A percentile compares a stretch with the other conserved stretches of the same genome.
These are phyloP conservation scores for Corydoras maculifer DNA, from an alignment of 2,113 vertebrate species.

Conservation along the genomic window DNA sequence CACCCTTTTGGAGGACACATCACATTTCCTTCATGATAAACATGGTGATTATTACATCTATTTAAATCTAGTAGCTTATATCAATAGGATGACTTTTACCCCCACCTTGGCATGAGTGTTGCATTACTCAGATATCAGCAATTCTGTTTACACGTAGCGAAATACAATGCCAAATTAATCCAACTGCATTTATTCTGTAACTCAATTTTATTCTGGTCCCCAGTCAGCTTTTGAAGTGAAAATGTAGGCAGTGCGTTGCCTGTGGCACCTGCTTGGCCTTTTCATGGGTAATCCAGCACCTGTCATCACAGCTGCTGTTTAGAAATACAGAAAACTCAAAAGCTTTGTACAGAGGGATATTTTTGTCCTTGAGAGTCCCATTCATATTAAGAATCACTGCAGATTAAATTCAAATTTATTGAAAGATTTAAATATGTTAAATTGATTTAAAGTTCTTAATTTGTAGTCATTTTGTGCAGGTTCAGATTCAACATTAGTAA, in stretches of 20 bases:
- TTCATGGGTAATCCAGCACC: slow-evolving; percentile 1
- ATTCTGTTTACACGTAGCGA: neutral
- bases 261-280: slow-evolving; percentile 24
- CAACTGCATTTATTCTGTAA: neutral
- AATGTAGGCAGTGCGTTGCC: neutral
- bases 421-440: too few relatives aligned
- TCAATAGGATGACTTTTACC: too few relatives aligned
- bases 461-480: too few relatives aligned
- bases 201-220: neutral
- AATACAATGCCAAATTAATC: neutral
- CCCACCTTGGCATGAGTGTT: too few relatives aligned
- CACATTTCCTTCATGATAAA: too few relatives aligned
- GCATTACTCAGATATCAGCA: too few relatives aligned
- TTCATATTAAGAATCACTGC: slow-evolving; percentile 11
- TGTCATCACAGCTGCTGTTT: slow-evolving; percentile 26
- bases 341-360: slow-evolving; percentile 10
- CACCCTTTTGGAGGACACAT: neutral
- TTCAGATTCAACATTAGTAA: too few relatives aligned
- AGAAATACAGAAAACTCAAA: slow-evolving; percentile 18
- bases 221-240: slow-evolving; percentile 6
- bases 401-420: too few relatives aligned
- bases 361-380: slow-evolving; percentile 15
- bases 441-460: too few relatives aligned
- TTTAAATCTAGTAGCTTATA: too few relatives aligned
- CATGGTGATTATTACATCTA: too few relatives aligned